A percentile compares a stretch with the other conserved stretches of the same genome.
phyloP scores from a whole-genome alignment of 2,888 invertebrate species.

The Acrocera orbiculus region DNA sequence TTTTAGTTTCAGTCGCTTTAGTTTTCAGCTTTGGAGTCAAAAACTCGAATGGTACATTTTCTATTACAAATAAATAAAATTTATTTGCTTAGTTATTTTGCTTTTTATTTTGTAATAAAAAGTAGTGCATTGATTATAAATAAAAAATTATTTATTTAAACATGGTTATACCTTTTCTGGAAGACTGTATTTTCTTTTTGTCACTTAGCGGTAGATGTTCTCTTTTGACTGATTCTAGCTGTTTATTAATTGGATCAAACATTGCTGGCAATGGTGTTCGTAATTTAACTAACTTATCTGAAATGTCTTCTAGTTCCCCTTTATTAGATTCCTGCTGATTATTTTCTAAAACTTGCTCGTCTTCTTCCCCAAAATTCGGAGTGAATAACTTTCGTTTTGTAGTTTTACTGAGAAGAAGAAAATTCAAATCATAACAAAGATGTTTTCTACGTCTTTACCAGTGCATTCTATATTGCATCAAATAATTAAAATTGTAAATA shows the following conservation, averaged over 20 bases:
- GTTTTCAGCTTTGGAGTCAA: not conserved
- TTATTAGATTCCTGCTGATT: not conserved
- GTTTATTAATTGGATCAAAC: slow-evolving; percentile 18
- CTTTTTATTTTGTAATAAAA: not conserved
- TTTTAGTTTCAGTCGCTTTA: not conserved
- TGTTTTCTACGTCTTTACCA: no score
- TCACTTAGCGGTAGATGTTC: not conserved
- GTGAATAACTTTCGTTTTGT: slow-evolving; percentile 25
- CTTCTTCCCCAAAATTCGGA: slow-evolving; percentile 20
- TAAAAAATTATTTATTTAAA: not conserved
- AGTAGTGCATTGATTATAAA: not conserved
- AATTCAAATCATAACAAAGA: no score
- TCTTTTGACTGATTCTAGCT: slow-evolving; percentile 18
- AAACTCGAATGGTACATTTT: no score
- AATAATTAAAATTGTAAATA: no score
- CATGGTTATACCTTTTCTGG: slow-evolving; percentile 2
- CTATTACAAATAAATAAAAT: no score
- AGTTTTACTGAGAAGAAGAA: slow-evolving; percentile 1
- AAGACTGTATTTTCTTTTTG: not conserved
- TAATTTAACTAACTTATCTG: slow-evolving; percentile 10
- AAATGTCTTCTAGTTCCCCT: not conserved
- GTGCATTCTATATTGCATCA: no score
- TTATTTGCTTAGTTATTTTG: not conserved
- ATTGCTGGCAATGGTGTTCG: slow-evolving; percentile 13
- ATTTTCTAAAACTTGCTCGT: slow-evolving; percentile 1